Percentiles rank a stretch among this genome's conserved stretches.
These are phyloP conservation scores for Gavialis gangeticus DNA, from an alignment of 2,113 vertebrate species.

Conservation along the genomic window DNA sequence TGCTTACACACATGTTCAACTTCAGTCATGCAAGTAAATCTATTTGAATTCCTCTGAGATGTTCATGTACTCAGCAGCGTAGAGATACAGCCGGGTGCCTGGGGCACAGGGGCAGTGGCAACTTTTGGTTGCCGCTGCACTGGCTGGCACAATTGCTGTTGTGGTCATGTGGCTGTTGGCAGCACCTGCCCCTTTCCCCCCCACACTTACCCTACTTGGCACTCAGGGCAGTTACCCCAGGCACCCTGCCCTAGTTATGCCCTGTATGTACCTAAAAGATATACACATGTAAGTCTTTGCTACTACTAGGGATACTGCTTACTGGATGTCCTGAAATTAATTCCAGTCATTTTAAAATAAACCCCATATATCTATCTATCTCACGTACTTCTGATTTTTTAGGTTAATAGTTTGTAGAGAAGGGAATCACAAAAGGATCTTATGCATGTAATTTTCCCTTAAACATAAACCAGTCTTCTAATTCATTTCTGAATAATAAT, in stretches of 20 bases:
- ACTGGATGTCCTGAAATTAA: not conserved
- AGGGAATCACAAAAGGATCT: fast-evolving
- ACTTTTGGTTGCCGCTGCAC: not conserved
- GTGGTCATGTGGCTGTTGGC: not conserved
- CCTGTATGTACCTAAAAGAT: too few relatives aligned
- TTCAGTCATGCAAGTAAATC: too few relatives aligned
- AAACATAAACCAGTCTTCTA: not conserved
- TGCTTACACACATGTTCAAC: too few relatives aligned
- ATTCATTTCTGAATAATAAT: not conserved
- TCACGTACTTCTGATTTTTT: not conserved
- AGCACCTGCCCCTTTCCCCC: too few relatives aligned
- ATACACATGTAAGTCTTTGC: not conserved
- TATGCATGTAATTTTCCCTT: not conserved
- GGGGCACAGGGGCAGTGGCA: not conserved
- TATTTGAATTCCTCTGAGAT: too few relatives aligned
- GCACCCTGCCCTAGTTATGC: not conserved
- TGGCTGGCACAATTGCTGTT: not conserved
- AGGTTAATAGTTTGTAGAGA: not conserved
- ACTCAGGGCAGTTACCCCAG: too few relatives aligned
- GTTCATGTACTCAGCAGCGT: too few relatives aligned
- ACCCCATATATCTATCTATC: fast-evolving
- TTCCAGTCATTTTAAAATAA: not conserved
- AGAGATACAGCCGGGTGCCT: too few relatives aligned
- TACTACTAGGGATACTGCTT: not conserved
- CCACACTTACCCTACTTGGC: too few relatives aligned